Evolutionary conservation across 2,113 vertebrate species (phyloP).

Genomic region (Manacus vitellinus): DNA sequence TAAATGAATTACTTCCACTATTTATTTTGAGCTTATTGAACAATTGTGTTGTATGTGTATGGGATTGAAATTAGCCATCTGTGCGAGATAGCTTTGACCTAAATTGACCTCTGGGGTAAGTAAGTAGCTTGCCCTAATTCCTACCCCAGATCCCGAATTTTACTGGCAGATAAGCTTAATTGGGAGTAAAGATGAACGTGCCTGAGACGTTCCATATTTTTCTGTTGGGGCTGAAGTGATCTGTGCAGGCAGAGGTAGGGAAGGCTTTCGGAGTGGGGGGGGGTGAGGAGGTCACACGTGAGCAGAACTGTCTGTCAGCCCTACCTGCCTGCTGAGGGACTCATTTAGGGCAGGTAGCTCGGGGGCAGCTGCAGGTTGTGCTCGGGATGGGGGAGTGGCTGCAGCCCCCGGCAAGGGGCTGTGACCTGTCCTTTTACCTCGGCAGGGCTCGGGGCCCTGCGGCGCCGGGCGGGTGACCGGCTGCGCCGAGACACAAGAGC

Average conservation of each 20-base stretch:
- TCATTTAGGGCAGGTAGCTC: rapidly evolving
- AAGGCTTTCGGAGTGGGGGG: neutral
- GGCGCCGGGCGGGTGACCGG: neutral
- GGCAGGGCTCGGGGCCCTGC: neutral
- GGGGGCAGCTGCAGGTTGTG: neutral
- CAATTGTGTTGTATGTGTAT: neutral
- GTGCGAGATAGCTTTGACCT: constrained; percentile 28
- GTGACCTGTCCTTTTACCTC: neutral
- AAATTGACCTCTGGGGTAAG: neutral
- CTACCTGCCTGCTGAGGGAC: neutral
- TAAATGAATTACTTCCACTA: constrained; percentile 44
- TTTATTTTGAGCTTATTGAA: constrained; percentile 49
- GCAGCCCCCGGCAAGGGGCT: neutral
- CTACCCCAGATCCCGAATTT: neutral
- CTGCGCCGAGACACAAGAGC: neutral
- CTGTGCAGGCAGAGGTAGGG: neutral
- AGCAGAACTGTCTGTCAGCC: neutral
- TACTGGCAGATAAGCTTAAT: neutral
- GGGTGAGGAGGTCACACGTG: neutral
- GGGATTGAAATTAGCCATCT: constrained; percentile 40
- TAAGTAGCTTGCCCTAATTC: neutral
- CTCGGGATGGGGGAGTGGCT: neutral
- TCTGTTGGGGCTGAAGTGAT: neutral
- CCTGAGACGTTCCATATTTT: neutral
- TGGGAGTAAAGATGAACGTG: neutral